Evolutionary conservation across 2,113 vertebrate genomes (phyloP).

Genomic region (Castor canadensis): DNA sequence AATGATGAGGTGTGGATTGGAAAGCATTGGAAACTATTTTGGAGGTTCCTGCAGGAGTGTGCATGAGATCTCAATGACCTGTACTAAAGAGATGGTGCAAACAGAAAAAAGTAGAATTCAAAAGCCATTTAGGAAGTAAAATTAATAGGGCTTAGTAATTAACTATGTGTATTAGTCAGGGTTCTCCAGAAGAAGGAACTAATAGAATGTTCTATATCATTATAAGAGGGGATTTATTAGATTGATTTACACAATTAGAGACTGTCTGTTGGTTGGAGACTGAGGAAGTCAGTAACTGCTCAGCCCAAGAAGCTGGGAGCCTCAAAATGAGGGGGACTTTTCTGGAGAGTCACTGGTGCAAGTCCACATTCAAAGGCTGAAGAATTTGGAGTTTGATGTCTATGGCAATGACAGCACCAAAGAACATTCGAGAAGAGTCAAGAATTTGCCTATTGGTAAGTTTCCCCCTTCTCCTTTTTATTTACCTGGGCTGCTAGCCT

Average conservation of each 20-base stretch:
- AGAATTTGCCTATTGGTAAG: not conserved
- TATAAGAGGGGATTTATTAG: not conserved
- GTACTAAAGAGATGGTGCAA: not conserved
- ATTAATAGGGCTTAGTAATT: not conserved
- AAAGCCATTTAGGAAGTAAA: not conserved
- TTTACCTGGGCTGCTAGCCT: no score
- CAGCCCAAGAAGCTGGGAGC: not conserved
- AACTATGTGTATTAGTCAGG: not conserved
- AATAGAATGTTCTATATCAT: not conserved
- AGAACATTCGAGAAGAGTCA: not conserved
- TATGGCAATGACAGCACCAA: not conserved
- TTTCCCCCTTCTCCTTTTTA: no score
- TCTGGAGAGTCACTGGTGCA: no score
- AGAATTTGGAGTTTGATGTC: no score
- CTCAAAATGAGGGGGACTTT: not conserved
- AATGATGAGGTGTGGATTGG: not conserved
- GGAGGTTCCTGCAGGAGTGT: not conserved
- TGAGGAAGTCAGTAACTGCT: not conserved
- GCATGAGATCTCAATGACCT: not conserved
- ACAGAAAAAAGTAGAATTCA: not conserved
- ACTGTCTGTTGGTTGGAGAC: not conserved
- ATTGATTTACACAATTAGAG: not conserved
- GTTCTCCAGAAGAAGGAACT: not conserved
- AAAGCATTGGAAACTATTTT: conserved; percentile 33
- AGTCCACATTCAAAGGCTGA: not conserved